Percentiles rank a stretch among this genome's conserved stretches.
Conservation (phyloP, 2,888 invertebrate genomes). For the Troilus luridus region DNA sequence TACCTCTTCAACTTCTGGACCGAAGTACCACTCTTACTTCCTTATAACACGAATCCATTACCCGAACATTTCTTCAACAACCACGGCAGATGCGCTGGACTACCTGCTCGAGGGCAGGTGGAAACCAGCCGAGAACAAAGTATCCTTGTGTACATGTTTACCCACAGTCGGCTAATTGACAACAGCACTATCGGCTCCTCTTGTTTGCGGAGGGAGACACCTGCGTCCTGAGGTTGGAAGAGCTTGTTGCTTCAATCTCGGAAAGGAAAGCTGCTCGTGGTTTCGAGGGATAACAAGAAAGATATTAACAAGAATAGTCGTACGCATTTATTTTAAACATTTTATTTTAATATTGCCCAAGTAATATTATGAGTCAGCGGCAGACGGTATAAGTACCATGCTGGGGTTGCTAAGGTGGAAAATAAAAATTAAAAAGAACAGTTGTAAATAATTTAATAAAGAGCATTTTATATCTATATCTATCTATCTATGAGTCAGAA, state of each 20-base stretch:
- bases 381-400: too few relatives aligned
- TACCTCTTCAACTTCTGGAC: neutral
- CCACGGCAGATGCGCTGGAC: neutral
- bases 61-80: neutral
- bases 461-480: too few relatives aligned
- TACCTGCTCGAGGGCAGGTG: slow-evolving; percentile 16
- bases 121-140: neutral
- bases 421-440: too few relatives aligned
- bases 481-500: too few relatives aligned
- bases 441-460: too few relatives aligned
- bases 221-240: neutral
- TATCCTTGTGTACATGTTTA: slow-evolving; percentile 40
- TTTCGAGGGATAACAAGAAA: neutral
- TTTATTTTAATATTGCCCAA: too few relatives aligned
- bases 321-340: too few relatives aligned
- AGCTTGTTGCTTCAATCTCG: neutral
- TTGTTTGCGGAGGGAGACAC: neutral
- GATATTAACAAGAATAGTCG: neutral
- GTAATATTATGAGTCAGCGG: too few relatives aligned
- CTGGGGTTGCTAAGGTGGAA: too few relatives aligned
- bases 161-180: slow-evolving; percentile 41
- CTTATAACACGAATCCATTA: neutral
- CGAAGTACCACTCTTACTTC: neutral
- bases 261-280: neutral
- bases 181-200: slow-evolving; percentile 21